Evolutionary conservation across 2,113 vertebrate genomes (phyloP).

Genomic region (Leucopternis melanops): DNA sequence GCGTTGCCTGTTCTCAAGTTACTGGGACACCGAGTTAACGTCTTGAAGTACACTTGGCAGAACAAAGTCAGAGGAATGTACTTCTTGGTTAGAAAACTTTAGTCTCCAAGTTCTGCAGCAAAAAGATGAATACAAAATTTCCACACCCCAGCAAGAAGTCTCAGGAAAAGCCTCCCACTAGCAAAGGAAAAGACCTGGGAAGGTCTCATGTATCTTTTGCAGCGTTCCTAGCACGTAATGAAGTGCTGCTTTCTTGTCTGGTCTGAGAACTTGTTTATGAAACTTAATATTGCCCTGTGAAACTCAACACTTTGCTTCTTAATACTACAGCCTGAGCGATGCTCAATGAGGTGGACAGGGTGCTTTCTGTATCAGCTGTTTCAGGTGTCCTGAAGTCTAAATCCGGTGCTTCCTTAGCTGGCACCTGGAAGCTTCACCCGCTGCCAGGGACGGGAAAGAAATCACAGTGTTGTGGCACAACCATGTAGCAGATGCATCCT

Average conservation of each 20-base stretch:
- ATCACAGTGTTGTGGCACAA: neutral
- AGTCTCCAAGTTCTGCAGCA: neutral
- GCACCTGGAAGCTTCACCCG: neutral
- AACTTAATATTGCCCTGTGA: neutral
- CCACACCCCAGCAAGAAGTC: neutral
- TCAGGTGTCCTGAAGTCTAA: neutral
- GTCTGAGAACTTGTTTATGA: constrained; percentile 41
- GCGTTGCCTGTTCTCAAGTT: neutral
- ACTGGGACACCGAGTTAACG: constrained; percentile 14
- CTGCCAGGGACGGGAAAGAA: neutral
- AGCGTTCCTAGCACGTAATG: neutral
- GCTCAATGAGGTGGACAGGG: neutral
- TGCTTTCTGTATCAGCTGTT: constrained; percentile 26
- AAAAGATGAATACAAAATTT: neutral
- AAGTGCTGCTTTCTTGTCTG: neutral
- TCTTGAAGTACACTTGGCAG: neutral
- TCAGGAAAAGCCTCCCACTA: neutral
- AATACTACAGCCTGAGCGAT: neutral
- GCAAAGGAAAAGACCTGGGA: neutral
- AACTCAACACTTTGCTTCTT: neutral
- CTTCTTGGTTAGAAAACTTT: neutral
- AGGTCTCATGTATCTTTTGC: neutral
- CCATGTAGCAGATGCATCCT: neutral
- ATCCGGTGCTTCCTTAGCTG: neutral
- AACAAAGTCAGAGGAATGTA: neutral